Percentiles rank a stretch among this genome's conserved stretches.
Conservation (phyloP, 2,797 vertebrate species). For the Toxotes lorentzi region DNA sequence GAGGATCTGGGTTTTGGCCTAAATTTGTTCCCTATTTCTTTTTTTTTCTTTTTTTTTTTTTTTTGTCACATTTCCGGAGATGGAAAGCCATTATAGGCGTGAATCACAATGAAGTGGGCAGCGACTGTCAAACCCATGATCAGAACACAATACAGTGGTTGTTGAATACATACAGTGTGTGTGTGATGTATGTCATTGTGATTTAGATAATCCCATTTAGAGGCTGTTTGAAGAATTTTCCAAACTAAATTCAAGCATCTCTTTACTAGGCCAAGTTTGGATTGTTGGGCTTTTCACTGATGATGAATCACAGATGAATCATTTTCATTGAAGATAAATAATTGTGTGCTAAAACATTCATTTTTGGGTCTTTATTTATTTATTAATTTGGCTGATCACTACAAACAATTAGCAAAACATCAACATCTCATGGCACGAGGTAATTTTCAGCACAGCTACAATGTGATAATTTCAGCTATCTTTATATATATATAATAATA, state of each 20-base stretch:
- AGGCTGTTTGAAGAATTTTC: constrained; percentile 26
- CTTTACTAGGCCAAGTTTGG: constrained; percentile 2
- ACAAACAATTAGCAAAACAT: not conserved
- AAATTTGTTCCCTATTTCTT: constrained; percentile 1
- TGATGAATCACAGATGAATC: too few species aligned
- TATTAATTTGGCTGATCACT: not conserved
- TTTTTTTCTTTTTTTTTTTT: not conserved
- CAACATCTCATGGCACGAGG: not conserved
- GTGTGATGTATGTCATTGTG: constrained; percentile 7
- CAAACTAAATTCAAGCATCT: constrained; percentile 7
- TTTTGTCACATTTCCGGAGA: constrained; percentile 30
- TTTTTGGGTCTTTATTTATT: not conserved
- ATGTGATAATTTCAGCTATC: not conserved
- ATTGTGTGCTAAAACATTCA: not conserved
- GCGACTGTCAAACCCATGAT: constrained; percentile 4
- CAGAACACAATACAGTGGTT: not conserved
- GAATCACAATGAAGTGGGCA: constrained; percentile 21
- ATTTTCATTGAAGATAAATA: not conserved
- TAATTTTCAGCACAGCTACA: not conserved
- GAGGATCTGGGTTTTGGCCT: not conserved
- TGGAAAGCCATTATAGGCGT: constrained; percentile 24
- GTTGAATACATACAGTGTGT: constrained; percentile 2
- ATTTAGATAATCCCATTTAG: not conserved
- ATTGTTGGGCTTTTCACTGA: not conserved
- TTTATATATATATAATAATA: not conserved